Evolutionary conservation across 2,888 invertebrate genomes (phyloP), one percentile per base, ranked within the genome.

Genomic region (Chesias legatella): DNA sequence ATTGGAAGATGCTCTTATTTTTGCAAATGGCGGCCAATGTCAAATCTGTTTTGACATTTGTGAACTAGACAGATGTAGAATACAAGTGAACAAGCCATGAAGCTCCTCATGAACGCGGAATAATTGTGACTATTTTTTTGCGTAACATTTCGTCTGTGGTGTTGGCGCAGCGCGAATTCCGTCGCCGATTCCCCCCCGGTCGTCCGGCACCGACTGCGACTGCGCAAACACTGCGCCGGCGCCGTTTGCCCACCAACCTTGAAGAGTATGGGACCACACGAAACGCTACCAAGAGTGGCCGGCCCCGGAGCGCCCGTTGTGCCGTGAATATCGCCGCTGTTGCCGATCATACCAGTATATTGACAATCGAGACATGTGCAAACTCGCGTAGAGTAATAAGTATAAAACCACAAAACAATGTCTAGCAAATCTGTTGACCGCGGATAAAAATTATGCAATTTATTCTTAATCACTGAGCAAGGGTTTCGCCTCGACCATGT

Each of bases 391-490:
- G n/a, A n/a, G n/a, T n/a, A n/a, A n/a, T n/a, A n/a, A n/a, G n/a
- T 10, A 25, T 7, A 21, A 21, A n/a, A 10, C 9, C 2, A 11
- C 0, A 8, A 22, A 13, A 22, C 6, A 6, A 28, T 17, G 13
- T 17, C 13, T 3, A 5, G 13, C 13, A 17, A 17, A 17, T 17
- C 13, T 17, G 13, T 17, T 17, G 13, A 17, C 13, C 13, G 5
- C 13, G 3, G 13, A 17, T 17, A 17, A 17, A 61, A 67, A 67
- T 65, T 53, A 72, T 67, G 64, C 76, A 76, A 80, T 78, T 80
- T 73, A 73, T 68, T 66, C 58, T 43, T 46, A 57, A 43, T 40
- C 51, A 40, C 39, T 45, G 38, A 28, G 28, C 45, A 43, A 66
- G 54, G 79, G 79, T 73, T 79, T 77, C 78, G 51, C 58, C 53